A percentile compares a stretch with the other conserved stretches of the same genome.
These are phyloP conservation scores for Carlito syrichta DNA, from an alignment of 2,113 vertebrate genomes.

Conservation along the genomic window DNA sequence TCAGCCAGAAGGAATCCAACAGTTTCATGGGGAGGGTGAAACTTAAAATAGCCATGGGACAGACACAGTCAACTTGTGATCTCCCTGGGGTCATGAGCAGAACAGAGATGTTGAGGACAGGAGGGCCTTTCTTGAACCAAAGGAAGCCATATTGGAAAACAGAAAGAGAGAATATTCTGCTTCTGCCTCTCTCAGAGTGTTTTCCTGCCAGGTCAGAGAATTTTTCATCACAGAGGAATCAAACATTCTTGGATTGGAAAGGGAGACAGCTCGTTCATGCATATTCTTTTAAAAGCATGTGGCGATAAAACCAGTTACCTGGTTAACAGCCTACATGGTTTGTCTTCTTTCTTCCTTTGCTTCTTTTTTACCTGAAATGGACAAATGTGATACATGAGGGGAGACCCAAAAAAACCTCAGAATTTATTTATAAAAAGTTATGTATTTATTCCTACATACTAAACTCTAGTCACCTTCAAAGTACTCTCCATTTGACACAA, in stretches of 20 bases:
- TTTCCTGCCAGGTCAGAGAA: neutral
- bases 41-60: neutral
- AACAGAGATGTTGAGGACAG: neutral
- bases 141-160: neutral
- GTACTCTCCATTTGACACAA: too few species aligned
- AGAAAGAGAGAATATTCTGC: neutral
- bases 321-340: neutral
- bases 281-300: neutral
- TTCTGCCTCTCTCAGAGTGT: neutral
- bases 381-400: neutral
- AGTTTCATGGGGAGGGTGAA: neutral
- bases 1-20: neutral
- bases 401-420: too few species aligned
- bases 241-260: neutral
- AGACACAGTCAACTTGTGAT: neutral
- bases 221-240: neutral
- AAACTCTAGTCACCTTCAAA: too few species aligned
- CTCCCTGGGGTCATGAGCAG: neutral
- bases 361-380: neutral
- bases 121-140: neutral
- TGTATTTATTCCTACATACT: too few species aligned
- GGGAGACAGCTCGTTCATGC: neutral
- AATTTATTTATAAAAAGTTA: too few species aligned
- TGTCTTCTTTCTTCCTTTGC: neutral
- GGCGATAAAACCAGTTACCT: neutral